Conservation (phyloP, 2,113 vertebrate species). For the Neoarius graeffei region DNA sequence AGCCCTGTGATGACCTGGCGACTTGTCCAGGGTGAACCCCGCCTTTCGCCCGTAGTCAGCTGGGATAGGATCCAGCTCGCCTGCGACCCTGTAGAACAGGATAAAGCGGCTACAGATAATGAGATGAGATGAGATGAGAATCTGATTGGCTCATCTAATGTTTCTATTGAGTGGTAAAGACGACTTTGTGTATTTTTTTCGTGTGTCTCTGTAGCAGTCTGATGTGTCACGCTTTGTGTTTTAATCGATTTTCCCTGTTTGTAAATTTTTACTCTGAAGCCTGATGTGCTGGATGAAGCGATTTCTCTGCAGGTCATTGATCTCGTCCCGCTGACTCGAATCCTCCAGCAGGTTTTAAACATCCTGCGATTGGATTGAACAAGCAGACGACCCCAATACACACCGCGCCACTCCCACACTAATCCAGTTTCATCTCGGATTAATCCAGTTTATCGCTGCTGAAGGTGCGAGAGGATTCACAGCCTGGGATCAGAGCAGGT, state of each 20-base stretch:
- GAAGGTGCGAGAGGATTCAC: not conserved
- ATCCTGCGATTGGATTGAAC: not conserved
- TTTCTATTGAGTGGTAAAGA: not conserved
- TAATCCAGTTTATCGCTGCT: not conserved
- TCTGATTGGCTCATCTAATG: not conserved
- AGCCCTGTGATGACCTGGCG: too few relatives aligned
- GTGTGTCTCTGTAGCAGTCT: not conserved
- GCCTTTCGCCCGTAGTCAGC: too few relatives aligned
- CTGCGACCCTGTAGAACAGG: too few relatives aligned
- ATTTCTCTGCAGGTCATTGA: not conserved
- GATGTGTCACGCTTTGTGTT: not conserved
- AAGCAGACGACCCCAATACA: not conserved
- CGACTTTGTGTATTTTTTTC: too few relatives aligned
- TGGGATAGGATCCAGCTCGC: too few relatives aligned
- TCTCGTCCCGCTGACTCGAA: not conserved
- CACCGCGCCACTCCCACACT: not conserved
- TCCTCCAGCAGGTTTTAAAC: not conserved
- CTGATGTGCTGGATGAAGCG: not conserved
- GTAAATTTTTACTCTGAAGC: not conserved
- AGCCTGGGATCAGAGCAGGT: too few relatives aligned
- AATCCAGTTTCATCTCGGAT: not conserved
- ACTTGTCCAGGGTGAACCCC: too few relatives aligned
- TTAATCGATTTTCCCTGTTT: not conserved
- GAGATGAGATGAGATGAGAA: too few relatives aligned
- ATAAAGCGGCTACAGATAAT: too few relatives aligned